phyloP scores from a whole-genome alignment of 2,797 vertebrate genomes.

The Gambusia yucatana region DNA sequence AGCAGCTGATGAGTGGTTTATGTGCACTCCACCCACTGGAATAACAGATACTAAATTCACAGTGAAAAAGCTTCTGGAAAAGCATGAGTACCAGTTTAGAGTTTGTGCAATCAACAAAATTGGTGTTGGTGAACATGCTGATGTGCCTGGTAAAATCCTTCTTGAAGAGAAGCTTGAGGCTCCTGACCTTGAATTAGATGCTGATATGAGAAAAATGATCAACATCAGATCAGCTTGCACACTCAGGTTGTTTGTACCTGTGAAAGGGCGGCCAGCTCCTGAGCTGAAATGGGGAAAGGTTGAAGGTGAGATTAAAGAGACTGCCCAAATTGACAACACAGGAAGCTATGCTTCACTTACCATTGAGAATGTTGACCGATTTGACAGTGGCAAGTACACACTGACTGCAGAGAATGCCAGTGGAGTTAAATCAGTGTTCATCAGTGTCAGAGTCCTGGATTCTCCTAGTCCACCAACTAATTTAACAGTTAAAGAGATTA shows the following conservation, averaged over 20 bases:
- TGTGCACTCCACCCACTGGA: constrained; percentile 93
- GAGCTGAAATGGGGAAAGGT: constrained; percentile 96
- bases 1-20: constrained; percentile 91
- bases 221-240: constrained; percentile 94
- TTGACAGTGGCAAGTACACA: constrained; percentile 96
- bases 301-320: constrained; percentile 93
- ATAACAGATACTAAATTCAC: constrained; percentile 89
- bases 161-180: constrained; percentile 95
- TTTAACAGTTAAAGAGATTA: constrained; percentile 92
- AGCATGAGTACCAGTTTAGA: constrained; percentile 97
- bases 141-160: constrained; percentile 89
- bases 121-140: constrained; percentile 95
- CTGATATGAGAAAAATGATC: constrained; percentile 96
- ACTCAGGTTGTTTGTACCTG: constrained; percentile 93
- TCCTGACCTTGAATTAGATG: constrained; percentile 95
- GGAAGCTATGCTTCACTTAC: constrained; percentile 94
- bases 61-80: constrained; percentile 92
- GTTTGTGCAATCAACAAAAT: constrained; percentile 96
- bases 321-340: constrained; percentile 92
- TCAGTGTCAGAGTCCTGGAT: constrained; percentile 95
- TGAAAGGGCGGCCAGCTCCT: constrained; percentile 94
- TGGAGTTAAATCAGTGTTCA: constrained; percentile 95
- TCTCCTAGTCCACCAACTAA: constrained; percentile 94
- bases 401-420: constrained; percentile 95
- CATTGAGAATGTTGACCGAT: constrained; percentile 96